phyloP scores from a whole-genome alignment of 2,888 invertebrate species.

The Deilephila porcellus region DNA sequence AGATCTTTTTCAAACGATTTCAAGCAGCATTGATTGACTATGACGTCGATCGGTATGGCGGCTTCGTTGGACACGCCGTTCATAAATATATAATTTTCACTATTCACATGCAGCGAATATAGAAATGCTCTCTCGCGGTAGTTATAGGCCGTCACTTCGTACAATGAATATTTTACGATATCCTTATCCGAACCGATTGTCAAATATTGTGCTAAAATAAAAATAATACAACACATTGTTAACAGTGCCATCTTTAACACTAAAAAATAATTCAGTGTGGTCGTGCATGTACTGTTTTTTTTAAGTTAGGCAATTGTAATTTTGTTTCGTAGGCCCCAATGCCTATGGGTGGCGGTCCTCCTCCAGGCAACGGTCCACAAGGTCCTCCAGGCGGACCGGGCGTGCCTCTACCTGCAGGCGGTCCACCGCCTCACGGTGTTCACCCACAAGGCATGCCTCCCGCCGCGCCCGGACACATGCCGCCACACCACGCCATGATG shows the following conservation, averaged over 20 bases:
- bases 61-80: constrained; percentile 74
- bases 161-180: constrained; percentile 51
- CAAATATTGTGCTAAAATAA: neutral
- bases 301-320: neutral
- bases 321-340: constrained; percentile 63
- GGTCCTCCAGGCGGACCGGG: constrained; percentile 56
- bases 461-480: constrained; percentile 60
- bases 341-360: constrained; percentile 76
- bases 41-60: constrained; percentile 64
- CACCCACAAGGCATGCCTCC: constrained; percentile 67
- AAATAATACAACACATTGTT: neutral
- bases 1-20: constrained; percentile 58
- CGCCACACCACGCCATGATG: constrained; percentile 74
- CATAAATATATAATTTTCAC: constrained; percentile 56
- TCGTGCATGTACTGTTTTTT: neutral
- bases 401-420: constrained; percentile 55
- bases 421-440: constrained; percentile 74
- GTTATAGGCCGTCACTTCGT: constrained; percentile 70
- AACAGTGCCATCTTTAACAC: neutral
- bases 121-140: constrained; percentile 60
- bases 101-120: constrained; percentile 52
- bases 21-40: constrained; percentile 51
- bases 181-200: neutral
- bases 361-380: constrained; percentile 72
- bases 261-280: neutral